phyloP scores from a whole-genome alignment of 2,113 vertebrate species.

The Pseudolaguvia tuberculata region DNA sequence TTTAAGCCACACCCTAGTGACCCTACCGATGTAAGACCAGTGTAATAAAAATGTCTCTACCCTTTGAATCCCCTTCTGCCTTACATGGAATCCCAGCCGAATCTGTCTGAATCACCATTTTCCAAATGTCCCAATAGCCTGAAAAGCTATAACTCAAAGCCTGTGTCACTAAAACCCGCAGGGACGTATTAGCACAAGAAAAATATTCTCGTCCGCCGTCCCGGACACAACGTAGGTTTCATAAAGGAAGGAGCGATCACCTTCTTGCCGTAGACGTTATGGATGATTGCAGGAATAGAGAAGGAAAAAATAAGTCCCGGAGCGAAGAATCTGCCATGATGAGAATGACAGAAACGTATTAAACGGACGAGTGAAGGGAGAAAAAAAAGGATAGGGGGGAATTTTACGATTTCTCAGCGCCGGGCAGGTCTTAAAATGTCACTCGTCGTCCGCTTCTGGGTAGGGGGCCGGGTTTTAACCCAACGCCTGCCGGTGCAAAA shows the following conservation, averaged over 20 bases:
- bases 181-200: conserved; percentile 6
- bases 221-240: not conserved
- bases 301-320: conserved; percentile 31
- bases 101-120: not conserved
- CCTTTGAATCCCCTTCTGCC: not conserved
- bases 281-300: conserved; percentile 30
- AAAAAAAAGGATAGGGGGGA: not conserved
- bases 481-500: not conserved
- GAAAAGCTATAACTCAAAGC: not conserved
- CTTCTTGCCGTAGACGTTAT: conserved; percentile 7
- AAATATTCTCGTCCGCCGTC: conserved; percentile 6
- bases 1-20: not conserved
- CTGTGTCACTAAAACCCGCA: not conserved
- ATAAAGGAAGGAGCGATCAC: conserved; percentile 8
- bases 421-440: conserved; percentile 14
- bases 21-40: not conserved
- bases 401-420: conserved; percentile 1
- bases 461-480: not conserved
- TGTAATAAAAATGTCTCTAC: not conserved
- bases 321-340: conserved; percentile 37
- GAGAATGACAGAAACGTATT: conserved; percentile 42
- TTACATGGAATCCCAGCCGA: not conserved
- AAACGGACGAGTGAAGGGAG: conserved; percentile 21
- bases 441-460: not conserved
- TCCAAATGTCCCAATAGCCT: not conserved